Conservation (phyloP, 2,113 vertebrate genomes). For the Ia io region DNA sequence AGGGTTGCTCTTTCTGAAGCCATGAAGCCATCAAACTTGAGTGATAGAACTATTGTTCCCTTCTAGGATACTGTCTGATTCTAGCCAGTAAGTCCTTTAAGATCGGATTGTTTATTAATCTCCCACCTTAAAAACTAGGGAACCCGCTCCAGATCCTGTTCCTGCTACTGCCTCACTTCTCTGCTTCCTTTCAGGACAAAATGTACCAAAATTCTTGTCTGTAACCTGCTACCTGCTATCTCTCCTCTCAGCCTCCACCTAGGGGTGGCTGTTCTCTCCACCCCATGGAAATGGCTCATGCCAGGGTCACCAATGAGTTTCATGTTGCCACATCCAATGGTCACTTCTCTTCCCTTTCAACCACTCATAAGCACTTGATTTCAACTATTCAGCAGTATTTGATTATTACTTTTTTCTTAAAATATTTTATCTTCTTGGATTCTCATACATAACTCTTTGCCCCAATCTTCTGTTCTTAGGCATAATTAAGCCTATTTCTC, state of each 20-base stretch:
- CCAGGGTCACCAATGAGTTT: background rate
- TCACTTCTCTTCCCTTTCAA: background rate
- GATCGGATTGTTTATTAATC: background rate
- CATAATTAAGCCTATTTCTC: background rate
- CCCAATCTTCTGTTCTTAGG: background rate
- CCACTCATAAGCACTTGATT: background rate
- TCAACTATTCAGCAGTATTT: background rate
- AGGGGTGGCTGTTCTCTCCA: background rate
- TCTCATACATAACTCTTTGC: background rate
- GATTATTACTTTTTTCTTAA: background rate
- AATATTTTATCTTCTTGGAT: background rate
- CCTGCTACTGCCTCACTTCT: background rate
- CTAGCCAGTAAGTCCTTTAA: background rate
- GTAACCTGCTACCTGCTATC: background rate
- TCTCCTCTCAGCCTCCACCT: background rate
- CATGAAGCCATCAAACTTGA: background rate
- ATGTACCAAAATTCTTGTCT: background rate
- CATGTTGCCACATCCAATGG: background rate
- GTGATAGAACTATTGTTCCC: background rate
- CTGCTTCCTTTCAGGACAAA: background rate
- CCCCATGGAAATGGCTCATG: background rate
- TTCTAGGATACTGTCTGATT: background rate
- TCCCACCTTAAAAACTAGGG: background rate
- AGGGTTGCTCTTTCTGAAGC: background rate
- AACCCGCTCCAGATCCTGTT: background rate